Base-by-base conservation (phyloP, 2,797 vertebrate genomes). In the Helarctos malayanus region DNA sequence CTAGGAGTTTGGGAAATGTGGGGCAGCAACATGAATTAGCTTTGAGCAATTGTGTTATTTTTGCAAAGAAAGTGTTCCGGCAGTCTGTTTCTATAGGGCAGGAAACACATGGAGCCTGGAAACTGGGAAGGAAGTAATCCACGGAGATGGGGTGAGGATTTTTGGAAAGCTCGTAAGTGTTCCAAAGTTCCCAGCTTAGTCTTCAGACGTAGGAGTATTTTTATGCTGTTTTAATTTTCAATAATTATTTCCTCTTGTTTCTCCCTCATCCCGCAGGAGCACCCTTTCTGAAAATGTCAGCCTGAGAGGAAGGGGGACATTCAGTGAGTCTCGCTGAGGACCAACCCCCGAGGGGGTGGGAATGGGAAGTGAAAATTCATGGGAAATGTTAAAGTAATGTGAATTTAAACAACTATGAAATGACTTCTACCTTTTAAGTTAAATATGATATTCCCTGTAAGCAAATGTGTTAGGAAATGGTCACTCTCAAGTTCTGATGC, bases 381-480 rank as follows among this genome's bases (percentile, higher is more conserved):
- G 71, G 54, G 32, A 45, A 68, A 82, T 81, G 29, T 69, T 61
- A 38, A 90, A 78, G 27, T 63, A 86, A 91, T 80, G 9, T 52
- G 56, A 93, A 93, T 78, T 94, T 91, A 93, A 97, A 93, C 45
- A 94, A 65, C 63, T 81, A 57, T 84, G 59, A 97, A 95, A 88
- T 92, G 79, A 87, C 68, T 90, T 94, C 80, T 49, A 68, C 56
- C 75, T 96, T 93, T 98, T 89, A 94, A 90, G 54, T 92, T 95
- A 97, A 95, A 85, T 85, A 93, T 41, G 86, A 56, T 86, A 91
- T 56, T 85, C 76, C 41, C 90, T 73, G 21, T 94, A 92, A 96
- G 80, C 49, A 88, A 63, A 69, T 73, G 87, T 78, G 71, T 90
- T 91, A 82, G 80, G 49, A 93, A 88, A 81, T 54, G 80, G 83